Conservation (phyloP, 2,797 vertebrate species). For the Miopithecus talapoin region DNA sequence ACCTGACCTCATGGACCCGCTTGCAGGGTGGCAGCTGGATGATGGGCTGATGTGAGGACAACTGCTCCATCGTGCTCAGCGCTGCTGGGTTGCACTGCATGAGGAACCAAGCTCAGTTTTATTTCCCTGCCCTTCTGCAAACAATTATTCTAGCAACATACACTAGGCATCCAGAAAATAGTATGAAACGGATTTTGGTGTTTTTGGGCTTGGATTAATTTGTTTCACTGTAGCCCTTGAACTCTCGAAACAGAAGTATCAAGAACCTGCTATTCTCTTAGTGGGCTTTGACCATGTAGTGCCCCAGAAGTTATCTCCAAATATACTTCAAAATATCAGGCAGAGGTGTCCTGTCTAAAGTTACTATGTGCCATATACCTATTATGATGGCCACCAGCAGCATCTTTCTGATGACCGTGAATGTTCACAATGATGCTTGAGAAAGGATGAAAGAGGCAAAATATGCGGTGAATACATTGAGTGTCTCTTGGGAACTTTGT, state of each 20-base stretch:
- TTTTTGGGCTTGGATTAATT: neutral
- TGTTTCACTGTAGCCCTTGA: neutral
- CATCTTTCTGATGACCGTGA: neutral
- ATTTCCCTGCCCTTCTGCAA: neutral
- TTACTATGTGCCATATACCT: neutral
- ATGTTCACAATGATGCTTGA: neutral
- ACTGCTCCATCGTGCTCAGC: neutral
- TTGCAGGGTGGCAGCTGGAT: neutral
- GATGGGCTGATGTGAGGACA: neutral
- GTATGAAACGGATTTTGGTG: neutral
- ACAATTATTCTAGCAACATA: neutral
- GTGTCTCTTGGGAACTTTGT: neutral
- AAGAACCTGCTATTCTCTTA: neutral
- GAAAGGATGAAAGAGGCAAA: neutral
- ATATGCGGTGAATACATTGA: neutral
- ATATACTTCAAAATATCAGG: neutral
- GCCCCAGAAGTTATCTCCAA: neutral
- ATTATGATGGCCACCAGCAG: neutral
- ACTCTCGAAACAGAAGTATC: neutral
- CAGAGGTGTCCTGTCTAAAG: neutral
- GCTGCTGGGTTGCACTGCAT: neutral
- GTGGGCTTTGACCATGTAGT: neutral
- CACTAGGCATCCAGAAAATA: neutral
- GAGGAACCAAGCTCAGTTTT: neutral
- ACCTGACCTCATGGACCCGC: rapidly evolving